phyloP scores from a whole-genome alignment of 2,888 invertebrate species.

The Trimorus sp. region DNA sequence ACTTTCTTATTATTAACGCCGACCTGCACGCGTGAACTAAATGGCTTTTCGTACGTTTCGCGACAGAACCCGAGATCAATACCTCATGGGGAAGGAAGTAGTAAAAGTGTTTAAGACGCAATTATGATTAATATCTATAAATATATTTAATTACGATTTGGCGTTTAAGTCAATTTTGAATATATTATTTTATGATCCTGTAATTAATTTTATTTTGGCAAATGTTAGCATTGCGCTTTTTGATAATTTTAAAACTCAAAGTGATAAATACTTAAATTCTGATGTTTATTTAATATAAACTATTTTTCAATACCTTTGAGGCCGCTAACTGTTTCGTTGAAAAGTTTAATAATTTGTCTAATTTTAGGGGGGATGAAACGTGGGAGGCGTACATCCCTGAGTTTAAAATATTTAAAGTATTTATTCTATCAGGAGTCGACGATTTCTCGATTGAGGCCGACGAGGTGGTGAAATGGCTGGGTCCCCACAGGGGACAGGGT shows the following conservation, averaged over 20 bases:
- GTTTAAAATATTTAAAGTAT: slow-evolving; percentile 8
- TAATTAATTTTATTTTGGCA: no score
- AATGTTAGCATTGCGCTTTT: no score
- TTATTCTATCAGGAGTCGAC: background rate
- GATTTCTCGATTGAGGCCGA: background rate
- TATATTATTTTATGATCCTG: no score
- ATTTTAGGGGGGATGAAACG: background rate
- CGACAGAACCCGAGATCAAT: slow-evolving; percentile 52
- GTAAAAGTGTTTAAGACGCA: slow-evolving; percentile 11
- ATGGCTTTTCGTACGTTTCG: slow-evolving; percentile 36
- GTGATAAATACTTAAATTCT: no score
- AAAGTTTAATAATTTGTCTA: background rate
- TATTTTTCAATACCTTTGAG: background rate
- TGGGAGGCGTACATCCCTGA: slow-evolving; percentile 12
- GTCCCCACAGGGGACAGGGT: background rate
- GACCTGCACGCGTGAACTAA: slow-evolving; percentile 44
- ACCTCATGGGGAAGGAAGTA: slow-evolving; percentile 23
- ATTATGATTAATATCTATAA: slow-evolving; percentile 33
- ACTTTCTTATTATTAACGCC: slow-evolving; percentile 61
- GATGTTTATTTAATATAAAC: no score
- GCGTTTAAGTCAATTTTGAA: no score
- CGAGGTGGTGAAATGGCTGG: background rate
- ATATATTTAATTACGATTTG: slow-evolving; percentile 19
- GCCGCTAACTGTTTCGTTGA: slow-evolving; percentile 3
- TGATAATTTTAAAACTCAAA: no score